Evolutionary conservation across 2,113 vertebrate species (phyloP).

Genomic region (Crotalus tigris): DNA sequence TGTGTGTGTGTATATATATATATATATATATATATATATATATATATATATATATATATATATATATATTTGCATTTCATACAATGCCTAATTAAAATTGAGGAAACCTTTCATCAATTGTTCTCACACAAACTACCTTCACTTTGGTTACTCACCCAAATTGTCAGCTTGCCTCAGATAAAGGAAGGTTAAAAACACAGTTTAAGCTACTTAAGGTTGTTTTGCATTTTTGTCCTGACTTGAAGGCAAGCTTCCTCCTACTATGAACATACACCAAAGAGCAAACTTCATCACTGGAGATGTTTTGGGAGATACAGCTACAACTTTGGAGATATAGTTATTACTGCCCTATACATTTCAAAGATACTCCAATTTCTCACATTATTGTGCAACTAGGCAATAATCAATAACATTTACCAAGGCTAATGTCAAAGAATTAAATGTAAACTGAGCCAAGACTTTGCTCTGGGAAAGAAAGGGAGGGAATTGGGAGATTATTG

Average conservation of each 20-base stretch:
- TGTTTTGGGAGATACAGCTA: constrained; percentile 37
- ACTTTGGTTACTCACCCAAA: constrained; percentile 72
- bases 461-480: constrained; percentile 1
- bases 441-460: constrained; percentile 24
- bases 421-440: background rate
- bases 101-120: constrained; percentile 68
- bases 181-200: constrained; percentile 79
- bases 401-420: background rate
- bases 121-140: constrained; percentile 79
- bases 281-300: constrained; percentile 43
- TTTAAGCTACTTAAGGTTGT: constrained; percentile 91
- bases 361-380: constrained; percentile 14
- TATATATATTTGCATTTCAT: constrained; percentile 60
- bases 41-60: too few relatives aligned
- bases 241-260: constrained; percentile 65
- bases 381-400: background rate
- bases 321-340: constrained; percentile 19
- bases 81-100: constrained; percentile 82
- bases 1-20: constrained; percentile 62
- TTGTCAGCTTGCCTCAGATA: constrained; percentile 78
- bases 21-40: background rate
- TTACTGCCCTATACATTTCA: background rate
- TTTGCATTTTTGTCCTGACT: constrained; percentile 80
- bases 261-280: constrained; percentile 49
- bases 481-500: background rate